Evolutionary conservation across 2,797 vertebrate species (phyloP).

Genomic region (Anolis apletophallus): DNA sequence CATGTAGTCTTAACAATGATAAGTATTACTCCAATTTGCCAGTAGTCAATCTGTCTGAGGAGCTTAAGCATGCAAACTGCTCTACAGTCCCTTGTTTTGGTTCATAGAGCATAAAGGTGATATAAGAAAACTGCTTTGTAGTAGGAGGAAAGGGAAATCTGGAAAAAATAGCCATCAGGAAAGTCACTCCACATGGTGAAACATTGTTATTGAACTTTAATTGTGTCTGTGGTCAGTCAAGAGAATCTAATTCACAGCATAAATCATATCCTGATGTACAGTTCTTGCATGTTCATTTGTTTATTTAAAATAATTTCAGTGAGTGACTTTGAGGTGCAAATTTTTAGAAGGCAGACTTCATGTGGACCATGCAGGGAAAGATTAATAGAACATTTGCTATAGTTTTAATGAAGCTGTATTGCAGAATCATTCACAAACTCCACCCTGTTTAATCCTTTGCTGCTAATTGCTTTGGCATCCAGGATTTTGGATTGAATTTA

Average conservation of each 20-base stretch:
- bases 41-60: background rate
- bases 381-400: conserved; percentile 70
- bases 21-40: conserved; percentile 1
- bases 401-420: conserved; percentile 52
- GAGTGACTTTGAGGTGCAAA: conserved; percentile 59
- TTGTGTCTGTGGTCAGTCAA: conserved; percentile 51
- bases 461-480: conserved; percentile 58
- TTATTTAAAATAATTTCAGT: conserved; percentile 45
- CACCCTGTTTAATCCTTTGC: conserved; percentile 46
- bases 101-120: conserved; percentile 51
- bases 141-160: conserved; percentile 27
- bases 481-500: conserved; percentile 45
- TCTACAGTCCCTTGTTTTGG: background rate
- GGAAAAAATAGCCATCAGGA: conserved; percentile 18
- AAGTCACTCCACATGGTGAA: conserved; percentile 8
- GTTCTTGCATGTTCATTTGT: conserved; percentile 55
- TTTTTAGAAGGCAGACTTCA: conserved; percentile 29
- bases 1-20: background rate
- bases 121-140: background rate
- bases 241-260: conserved; percentile 52
- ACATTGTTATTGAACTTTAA: conserved; percentile 44
- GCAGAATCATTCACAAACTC: conserved; percentile 35
- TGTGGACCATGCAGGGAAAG: conserved; percentile 58
- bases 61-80: background rate
- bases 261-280: conserved; percentile 40